Conservation (phyloP, 1,140 invertebrate genomes). For the Macrobrachium rosenbergii region DNA sequence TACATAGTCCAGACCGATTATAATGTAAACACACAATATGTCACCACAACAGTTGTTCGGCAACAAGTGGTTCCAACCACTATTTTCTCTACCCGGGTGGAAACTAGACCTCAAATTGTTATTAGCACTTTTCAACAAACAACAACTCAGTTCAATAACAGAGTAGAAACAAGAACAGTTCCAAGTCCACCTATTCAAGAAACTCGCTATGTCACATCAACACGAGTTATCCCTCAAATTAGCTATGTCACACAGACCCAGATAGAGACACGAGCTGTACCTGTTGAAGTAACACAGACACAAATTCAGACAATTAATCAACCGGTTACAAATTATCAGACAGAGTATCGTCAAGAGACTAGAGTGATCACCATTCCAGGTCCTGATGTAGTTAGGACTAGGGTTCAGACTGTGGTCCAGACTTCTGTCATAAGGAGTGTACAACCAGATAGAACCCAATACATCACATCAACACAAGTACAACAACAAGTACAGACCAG, state of each 20-base stretch:
- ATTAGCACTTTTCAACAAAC: slow-evolving; percentile 43
- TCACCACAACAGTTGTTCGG: slow-evolving; percentile 15
- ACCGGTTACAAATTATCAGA: slow-evolving; percentile 36
- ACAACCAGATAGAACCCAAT: slow-evolving; percentile 41
- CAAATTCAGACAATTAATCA: slow-evolving; percentile 36
- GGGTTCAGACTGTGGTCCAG: slow-evolving; percentile 46
- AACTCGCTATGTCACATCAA: slow-evolving; percentile 38
- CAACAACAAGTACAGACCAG: slow-evolving; percentile 47
- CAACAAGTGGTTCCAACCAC: slow-evolving; percentile 50
- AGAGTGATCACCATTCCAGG: slow-evolving; percentile 25
- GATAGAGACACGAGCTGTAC: slow-evolving; percentile 41
- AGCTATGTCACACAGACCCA: slow-evolving; percentile 51
- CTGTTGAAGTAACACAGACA: slow-evolving; percentile 40
- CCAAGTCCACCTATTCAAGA: slow-evolving; percentile 36
- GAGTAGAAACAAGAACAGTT: slow-evolving; percentile 36
- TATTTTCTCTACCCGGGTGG: slow-evolving; percentile 31
- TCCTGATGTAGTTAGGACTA: slow-evolving; percentile 18
- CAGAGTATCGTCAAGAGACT: slow-evolving; percentile 23
- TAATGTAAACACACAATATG: slow-evolving; percentile 37
- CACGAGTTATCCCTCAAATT: slow-evolving; percentile 47
- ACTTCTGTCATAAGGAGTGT: slow-evolving; percentile 36
- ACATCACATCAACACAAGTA: slow-evolving; percentile 36
- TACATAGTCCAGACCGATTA: slow-evolving; percentile 18
- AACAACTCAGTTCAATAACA: not conserved
- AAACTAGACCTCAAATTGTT: slow-evolving; percentile 25